Conservation (phyloP, 2,888 invertebrate genomes). For the Siphonodentalium dalli region DNA sequence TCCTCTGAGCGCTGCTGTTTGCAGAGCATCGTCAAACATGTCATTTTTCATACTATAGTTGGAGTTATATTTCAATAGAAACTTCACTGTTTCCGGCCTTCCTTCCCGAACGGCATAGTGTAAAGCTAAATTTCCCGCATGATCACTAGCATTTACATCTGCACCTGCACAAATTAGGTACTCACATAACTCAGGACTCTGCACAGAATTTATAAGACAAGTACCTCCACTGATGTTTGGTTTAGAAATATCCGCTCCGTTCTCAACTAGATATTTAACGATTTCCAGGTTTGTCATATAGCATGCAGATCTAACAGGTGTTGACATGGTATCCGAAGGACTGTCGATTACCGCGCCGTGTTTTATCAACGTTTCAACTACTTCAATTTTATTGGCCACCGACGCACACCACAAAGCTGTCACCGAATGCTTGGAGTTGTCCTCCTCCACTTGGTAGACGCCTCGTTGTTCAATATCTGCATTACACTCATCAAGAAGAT, state of each 20-base stretch:
- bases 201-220: conserved; percentile 91
- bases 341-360: conserved; percentile 88
- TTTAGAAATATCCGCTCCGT: conserved; percentile 71
- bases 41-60: conserved; percentile 76
- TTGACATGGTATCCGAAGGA: conserved; percentile 83
- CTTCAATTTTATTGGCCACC: conserved; percentile 80
- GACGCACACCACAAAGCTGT: conserved; percentile 93
- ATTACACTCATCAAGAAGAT: conserved; percentile 80
- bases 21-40: conserved; percentile 87
- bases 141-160: conserved; percentile 84
- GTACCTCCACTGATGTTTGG: conserved; percentile 92
- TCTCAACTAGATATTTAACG: conserved; percentile 56
- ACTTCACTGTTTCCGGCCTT: conserved; percentile 80
- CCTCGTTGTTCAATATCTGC: conserved; percentile 86
- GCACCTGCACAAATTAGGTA: conserved; percentile 82
- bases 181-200: conserved; percentile 81
- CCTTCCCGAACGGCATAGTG: conserved; percentile 85
- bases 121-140: conserved; percentile 88
- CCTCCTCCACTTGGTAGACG: conserved; percentile 76
- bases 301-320: conserved; percentile 87
- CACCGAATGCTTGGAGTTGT: conserved; percentile 80
- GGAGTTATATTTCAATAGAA: conserved; percentile 81
- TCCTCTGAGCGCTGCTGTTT: conserved; percentile 84
- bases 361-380: conserved; percentile 79
- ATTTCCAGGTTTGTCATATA: conserved; percentile 73